These are phyloP conservation scores for Ormyrus pomaceus DNA, from an alignment of 2,888 invertebrate species.

Conservation along the genomic window DNA sequence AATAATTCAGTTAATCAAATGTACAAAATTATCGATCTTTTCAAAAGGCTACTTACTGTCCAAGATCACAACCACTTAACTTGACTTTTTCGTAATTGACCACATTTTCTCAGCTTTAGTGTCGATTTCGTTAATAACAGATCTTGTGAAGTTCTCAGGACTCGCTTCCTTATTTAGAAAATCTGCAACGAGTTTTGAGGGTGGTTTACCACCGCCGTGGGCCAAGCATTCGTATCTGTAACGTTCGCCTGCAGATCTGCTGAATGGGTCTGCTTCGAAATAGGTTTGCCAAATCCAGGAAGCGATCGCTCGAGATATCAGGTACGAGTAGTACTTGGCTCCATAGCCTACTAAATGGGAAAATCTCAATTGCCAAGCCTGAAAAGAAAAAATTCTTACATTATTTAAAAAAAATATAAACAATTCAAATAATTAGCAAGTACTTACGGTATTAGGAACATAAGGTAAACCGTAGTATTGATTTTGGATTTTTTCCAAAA, in stretches of 20 bases:
- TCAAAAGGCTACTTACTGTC: too few species aligned
- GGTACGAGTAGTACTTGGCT: constrained; percentile 98
- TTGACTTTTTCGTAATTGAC: too few species aligned
- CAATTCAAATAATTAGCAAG: not conserved
- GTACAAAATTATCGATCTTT: too few species aligned
- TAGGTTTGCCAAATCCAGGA: constrained; percentile 94
- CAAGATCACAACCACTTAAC: too few species aligned
- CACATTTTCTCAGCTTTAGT: constrained; percentile 76
- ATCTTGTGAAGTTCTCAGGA: constrained; percentile 85
- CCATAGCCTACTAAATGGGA: constrained; percentile 98
- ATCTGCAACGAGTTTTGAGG: constrained; percentile 85
- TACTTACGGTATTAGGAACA: constrained; percentile 87
- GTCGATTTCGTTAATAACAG: constrained; percentile 87
- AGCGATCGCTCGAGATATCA: constrained; percentile 95
- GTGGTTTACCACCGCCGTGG: constrained; percentile 92
- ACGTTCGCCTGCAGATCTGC: constrained; percentile 85
- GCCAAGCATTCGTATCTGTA: constrained; percentile 87
- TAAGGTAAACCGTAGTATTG: constrained; percentile 92
- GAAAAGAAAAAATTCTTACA: constrained; percentile 43
- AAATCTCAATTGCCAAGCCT: constrained; percentile 97
- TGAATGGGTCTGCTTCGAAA: constrained; percentile 88
- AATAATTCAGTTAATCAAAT: too few species aligned
- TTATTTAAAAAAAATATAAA: constrained; percentile 27
- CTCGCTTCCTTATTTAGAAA: constrained; percentile 88
- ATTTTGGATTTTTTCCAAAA: constrained; percentile 86